Conservation (phyloP, 1,140 invertebrate genomes). For the Cotesia glomerata region DNA sequence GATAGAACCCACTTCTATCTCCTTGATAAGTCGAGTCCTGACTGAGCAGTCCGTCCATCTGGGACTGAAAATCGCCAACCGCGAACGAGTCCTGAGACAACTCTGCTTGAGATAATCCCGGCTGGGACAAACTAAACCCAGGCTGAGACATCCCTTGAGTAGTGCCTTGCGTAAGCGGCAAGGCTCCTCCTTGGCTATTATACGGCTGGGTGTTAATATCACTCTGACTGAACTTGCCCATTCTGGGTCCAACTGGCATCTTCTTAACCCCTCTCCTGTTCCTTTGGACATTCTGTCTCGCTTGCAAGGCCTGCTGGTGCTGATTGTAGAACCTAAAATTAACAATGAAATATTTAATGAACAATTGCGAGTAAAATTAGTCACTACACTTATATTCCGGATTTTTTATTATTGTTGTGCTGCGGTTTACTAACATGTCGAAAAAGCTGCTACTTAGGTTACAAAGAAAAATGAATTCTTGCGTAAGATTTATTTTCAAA, state of each 20-base stretch:
- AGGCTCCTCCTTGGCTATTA: constrained; percentile 60
- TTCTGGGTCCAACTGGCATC: constrained; percentile 35
- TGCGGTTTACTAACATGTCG: too few species aligned
- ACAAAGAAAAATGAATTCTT: too few species aligned
- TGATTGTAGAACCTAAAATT: constrained; percentile 89
- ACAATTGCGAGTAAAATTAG: too few species aligned
- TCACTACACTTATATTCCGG: too few species aligned
- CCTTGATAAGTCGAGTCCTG: constrained; percentile 94
- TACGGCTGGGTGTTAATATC: constrained; percentile 68
- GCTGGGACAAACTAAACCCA: constrained; percentile 69
- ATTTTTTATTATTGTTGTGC: too few species aligned
- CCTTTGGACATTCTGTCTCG: constrained; percentile 60
- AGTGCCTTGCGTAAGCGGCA: constrained; percentile 72
- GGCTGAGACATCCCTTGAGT: constrained; percentile 77
- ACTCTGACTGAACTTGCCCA: constrained; percentile 56
- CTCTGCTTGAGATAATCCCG: constrained; percentile 79
- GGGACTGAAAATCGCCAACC: constrained; percentile 88
- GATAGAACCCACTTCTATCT: constrained; percentile 74
- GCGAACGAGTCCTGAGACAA: constrained; percentile 87
- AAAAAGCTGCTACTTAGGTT: too few species aligned
- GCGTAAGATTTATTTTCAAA: too few species aligned
- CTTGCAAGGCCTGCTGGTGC: constrained; percentile 74
- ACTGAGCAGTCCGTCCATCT: constrained; percentile 91
- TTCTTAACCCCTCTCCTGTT: constrained; percentile 45
- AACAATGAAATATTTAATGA: too few species aligned